Evolutionary conservation across 2,888 invertebrate species (phyloP), one percentile per base, ranked within the genome.

Genomic region (Creontiades dilutus): DNA sequence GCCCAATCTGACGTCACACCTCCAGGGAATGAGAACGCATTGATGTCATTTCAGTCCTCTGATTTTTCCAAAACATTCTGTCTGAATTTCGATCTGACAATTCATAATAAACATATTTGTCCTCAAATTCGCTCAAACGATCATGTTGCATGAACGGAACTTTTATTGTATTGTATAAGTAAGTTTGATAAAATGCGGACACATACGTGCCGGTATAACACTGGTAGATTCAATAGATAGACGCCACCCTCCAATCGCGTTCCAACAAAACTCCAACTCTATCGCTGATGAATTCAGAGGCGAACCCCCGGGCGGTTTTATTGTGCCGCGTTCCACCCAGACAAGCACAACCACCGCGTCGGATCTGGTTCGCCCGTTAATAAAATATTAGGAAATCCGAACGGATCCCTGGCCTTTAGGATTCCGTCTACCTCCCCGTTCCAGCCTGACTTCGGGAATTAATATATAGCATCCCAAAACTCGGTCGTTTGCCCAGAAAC

Each of bases 291-390:
- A 68, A 68, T 68, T 23, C 68, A 23, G 68, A 61, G 61, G 19
- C 61, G 0, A n/a, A n/a, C 11, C 68, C 68, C 23, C 23, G 7
- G 23, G 68, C 23, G 23, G 23, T 19, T 68, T 68, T 68, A 68
- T 68, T 68, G 68, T 68, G 23, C 68, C 19, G 9, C 4, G 23
- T 2, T 5, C 23, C 2, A 12, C 27, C 23, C 27, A 23, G 68
- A 68, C 68, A 68, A 68, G 68, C 68, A 23, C 68, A 68, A 68
- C 68, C 68, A 23, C 27, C 23, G 68, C 68, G 23, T 68, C 68
- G 68, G 68, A 68, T 68, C 68, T 23, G 19, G 68, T 68, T 23
- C 23, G 7, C 19, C 68, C 23, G 68, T 68, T 23, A 68, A 68
- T 68, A 68, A 68, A 68, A 68, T 68, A 68, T 68, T 23, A 23